Conservation (phyloP, 2,113 vertebrate genomes). For the Climacteris rufus region DNA sequence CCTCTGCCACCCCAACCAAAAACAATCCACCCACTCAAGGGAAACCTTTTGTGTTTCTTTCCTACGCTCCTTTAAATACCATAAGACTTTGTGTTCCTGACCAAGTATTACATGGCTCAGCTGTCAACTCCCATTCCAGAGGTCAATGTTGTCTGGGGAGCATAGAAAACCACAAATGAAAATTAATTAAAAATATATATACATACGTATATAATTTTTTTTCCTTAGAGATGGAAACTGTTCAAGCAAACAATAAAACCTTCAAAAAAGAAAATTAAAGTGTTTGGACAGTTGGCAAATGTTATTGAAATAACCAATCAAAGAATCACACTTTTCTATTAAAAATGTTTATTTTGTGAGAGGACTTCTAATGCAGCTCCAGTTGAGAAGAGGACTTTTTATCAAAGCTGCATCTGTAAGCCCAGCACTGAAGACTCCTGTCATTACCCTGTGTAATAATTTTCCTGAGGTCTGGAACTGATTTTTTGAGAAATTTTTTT, state of each 20-base stretch:
- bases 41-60: not conserved
- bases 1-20: not conserved
- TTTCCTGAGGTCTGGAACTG: slow-evolving; percentile 80
- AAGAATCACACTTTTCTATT: slow-evolving; percentile 57
- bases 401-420: slow-evolving; percentile 64
- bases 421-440: slow-evolving; percentile 72
- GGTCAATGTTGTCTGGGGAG: not conserved
- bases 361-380: slow-evolving; percentile 64
- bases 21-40: not conserved
- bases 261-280: not conserved
- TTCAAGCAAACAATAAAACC: slow-evolving; percentile 23
- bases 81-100: not conserved
- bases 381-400: slow-evolving; percentile 29
- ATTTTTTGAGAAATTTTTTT: slow-evolving; percentile 81
- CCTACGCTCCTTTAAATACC: not conserved
- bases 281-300: not conserved
- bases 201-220: not conserved
- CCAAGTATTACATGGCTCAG: not conserved
- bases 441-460: slow-evolving; percentile 75
- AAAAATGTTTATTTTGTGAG: slow-evolving; percentile 36
- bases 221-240: not conserved
- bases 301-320: slow-evolving; percentile 10
- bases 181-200: not conserved
- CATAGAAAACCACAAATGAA: not conserved
- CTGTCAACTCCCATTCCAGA: not conserved